Evolutionary conservation across 2,888 invertebrate genomes (phyloP).

Genomic region (Dyspetes luteomarginatus): DNA sequence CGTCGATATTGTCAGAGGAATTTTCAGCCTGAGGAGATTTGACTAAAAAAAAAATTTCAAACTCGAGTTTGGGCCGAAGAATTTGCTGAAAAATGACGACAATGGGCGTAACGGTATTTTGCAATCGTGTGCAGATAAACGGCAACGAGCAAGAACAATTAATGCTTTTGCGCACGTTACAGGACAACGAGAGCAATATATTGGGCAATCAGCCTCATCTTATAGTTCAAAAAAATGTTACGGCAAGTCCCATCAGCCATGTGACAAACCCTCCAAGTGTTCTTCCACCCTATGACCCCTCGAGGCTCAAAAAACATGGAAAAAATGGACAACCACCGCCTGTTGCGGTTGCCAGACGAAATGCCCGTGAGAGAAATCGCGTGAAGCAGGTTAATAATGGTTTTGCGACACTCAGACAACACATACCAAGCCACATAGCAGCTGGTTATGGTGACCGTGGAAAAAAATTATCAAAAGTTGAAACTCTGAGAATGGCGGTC

Average conservation of each 20-base stretch:
- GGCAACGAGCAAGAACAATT: conserved; percentile 79
- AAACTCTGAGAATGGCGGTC: conserved; percentile 95
- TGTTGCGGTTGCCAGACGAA: conserved; percentile 93
- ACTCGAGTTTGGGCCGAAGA: no score
- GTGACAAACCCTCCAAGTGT: conserved; percentile 69
- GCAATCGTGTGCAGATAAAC: conserved; percentile 78
- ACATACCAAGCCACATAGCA: conserved; percentile 93
- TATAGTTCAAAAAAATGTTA: conserved; percentile 72
- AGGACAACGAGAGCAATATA: conserved; percentile 81
- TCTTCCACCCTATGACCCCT: conserved; percentile 84
- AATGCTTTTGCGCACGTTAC: conserved; percentile 80
- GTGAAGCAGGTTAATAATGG: conserved; percentile 97
- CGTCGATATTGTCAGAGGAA: no score
- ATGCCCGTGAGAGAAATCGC: conserved; percentile 96
- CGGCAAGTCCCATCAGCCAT: conserved; percentile 28
- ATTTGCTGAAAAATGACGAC: conserved; percentile 76
- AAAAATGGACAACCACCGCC: conserved; percentile 87
- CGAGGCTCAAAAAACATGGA: conserved; percentile 82
- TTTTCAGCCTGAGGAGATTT: no score
- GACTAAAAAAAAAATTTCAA: no score
- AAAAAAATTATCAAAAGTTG: conserved; percentile 94
- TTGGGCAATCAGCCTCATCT: conserved; percentile 76
- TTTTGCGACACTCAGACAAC: conserved; percentile 93
- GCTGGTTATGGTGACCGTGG: conserved; percentile 87
- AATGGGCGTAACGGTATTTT: conserved; percentile 81